Conservation (phyloP, 2,888 invertebrate genomes). For the Hyppa rectilinea region DNA sequence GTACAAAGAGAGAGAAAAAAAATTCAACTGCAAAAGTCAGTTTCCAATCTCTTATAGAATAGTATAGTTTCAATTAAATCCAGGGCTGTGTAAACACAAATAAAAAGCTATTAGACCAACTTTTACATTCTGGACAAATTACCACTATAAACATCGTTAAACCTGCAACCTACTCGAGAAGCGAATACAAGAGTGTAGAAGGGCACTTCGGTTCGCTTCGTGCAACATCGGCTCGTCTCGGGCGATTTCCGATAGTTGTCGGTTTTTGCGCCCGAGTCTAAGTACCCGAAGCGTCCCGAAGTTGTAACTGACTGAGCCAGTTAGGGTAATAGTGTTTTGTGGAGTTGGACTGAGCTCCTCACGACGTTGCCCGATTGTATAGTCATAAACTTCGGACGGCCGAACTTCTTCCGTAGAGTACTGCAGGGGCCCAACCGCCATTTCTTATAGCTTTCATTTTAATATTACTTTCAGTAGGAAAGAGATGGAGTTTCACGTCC, state of each 20-base stretch:
- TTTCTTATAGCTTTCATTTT: too few species aligned
- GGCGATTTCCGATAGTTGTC: background rate
- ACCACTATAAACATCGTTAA: background rate
- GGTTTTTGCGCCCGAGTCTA: background rate
- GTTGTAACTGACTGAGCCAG: too few species aligned
- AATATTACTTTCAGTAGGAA: too few species aligned
- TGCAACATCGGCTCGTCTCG: background rate
- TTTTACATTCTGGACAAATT: constrained; percentile 10
- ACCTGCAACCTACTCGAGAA: background rate
- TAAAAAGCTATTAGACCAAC: constrained; percentile 8
- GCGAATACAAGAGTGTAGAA: background rate
- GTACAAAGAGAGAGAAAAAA: background rate
- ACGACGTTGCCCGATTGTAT: too few species aligned
- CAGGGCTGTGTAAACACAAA: constrained; percentile 62
- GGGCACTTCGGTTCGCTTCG: background rate
- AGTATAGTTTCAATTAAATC: constrained; percentile 34
- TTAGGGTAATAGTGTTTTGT: too few species aligned
- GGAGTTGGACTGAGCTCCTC: too few species aligned
- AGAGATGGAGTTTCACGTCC: too few species aligned
- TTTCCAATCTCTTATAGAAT: constrained; percentile 31
- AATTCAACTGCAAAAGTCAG: constrained; percentile 29
- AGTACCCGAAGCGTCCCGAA: too few species aligned
- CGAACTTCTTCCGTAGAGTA: too few species aligned
- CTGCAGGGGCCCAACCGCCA: too few species aligned
- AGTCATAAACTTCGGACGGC: too few species aligned